Evolutionary conservation across 2,797 vertebrate species (phyloP).

Genomic region (Meriones psammophilus): DNA sequence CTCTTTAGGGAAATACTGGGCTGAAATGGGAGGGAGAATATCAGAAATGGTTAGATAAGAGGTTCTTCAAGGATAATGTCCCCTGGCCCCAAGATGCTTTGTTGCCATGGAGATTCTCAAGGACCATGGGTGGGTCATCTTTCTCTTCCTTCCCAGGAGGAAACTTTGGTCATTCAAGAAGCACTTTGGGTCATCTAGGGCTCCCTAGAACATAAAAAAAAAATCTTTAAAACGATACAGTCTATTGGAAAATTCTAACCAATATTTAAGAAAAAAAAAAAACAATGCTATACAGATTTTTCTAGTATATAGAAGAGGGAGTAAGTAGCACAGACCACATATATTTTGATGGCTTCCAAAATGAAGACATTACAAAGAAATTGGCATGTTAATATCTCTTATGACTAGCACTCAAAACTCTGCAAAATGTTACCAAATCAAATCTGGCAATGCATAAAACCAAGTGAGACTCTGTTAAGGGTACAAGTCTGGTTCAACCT

Average conservation of each 20-base stretch:
- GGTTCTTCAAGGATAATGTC: not conserved
- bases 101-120: not conserved
- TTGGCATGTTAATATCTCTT: not conserved
- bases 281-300: not conserved
- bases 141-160: not conserved
- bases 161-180: not conserved
- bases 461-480: not conserved
- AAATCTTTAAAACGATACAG: not conserved
- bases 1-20: not conserved
- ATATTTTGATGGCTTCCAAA: not conserved
- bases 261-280: slow-evolving; percentile 26
- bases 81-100: not conserved
- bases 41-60: not conserved
- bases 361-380: not conserved
- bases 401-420: not conserved
- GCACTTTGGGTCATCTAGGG: not conserved
- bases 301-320: not conserved
- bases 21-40: not conserved
- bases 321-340: not conserved
- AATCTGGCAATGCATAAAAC: not conserved
- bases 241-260: not conserved
- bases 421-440: not conserved
- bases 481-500: slow-evolving; percentile 16
- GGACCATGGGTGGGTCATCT: too few relatives aligned
- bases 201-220: not conserved